A percentile compares a stretch with the other conserved stretches of the same genome.
These are phyloP conservation scores for Ptiloglossa arizonensis DNA, from an alignment of 1,140 invertebrate genomes.

Conservation along the genomic window DNA sequence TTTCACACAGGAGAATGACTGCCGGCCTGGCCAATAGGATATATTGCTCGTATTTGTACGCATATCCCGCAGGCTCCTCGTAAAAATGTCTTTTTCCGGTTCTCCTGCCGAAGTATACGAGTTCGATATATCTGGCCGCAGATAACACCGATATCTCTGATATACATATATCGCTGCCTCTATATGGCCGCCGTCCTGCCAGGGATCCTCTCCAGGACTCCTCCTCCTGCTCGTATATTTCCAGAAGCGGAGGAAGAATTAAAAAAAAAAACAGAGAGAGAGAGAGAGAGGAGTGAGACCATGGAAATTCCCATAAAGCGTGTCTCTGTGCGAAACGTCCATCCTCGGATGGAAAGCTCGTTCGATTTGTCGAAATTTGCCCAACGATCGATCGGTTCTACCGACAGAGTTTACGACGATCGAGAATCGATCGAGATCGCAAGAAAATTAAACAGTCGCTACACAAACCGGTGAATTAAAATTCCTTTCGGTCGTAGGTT, in stretches of 20 bases:
- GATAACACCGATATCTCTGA: conserved; percentile 73
- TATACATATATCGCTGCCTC: conserved; percentile 66
- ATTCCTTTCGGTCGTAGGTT: too few relatives aligned
- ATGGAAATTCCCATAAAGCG: neutral
- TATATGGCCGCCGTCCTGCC: conserved; percentile 36
- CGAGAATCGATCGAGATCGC: too few relatives aligned
- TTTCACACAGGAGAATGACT: conserved; percentile 57
- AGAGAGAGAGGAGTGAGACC: too few relatives aligned
- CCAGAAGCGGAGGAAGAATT: conserved; percentile 22
- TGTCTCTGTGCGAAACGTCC: too few relatives aligned
- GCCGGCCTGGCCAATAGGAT: conserved; percentile 37
- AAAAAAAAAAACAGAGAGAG: conserved; percentile 17
- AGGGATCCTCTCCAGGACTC: conserved; percentile 34
- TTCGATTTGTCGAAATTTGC: neutral
- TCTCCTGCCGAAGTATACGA: conserved; percentile 68
- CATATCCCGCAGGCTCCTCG: conserved; percentile 70
- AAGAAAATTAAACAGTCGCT: too few relatives aligned
- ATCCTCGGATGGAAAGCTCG: neutral
- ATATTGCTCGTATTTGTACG: conserved; percentile 57
- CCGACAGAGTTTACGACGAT: too few relatives aligned
- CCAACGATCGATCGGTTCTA: too few relatives aligned
- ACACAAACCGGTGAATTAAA: too few relatives aligned
- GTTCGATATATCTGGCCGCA: conserved; percentile 69
- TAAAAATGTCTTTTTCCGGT: conserved; percentile 72
- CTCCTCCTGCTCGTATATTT: conserved; percentile 39